A percentile compares a stretch with the other conserved stretches of the same genome.
Conservation (phyloP, 2,888 invertebrate species). For the Drosophila rubida region DNA sequence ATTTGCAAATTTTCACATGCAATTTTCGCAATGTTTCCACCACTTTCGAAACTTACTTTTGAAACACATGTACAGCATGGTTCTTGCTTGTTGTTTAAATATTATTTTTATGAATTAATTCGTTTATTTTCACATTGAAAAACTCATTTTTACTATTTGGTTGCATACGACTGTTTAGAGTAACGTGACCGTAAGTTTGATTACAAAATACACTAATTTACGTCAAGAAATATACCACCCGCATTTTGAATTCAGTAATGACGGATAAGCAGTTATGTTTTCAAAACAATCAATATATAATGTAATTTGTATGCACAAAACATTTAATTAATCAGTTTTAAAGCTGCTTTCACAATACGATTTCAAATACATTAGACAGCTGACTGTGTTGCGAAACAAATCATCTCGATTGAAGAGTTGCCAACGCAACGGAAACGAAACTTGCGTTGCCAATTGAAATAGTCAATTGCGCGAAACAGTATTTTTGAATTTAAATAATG, state of each 20-base stretch:
- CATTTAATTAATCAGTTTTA: neutral
- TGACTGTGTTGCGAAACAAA: constrained; percentile 13
- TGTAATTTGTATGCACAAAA: neutral
- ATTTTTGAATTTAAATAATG: neutral
- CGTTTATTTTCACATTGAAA: constrained; percentile 53
- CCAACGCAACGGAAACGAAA: constrained; percentile 16
- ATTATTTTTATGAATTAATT: constrained; percentile 35
- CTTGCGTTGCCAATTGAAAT: constrained; percentile 13
- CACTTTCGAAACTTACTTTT: constrained; percentile 54
- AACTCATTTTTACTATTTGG: constrained; percentile 27
- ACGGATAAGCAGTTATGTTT: neutral
- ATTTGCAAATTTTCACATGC: constrained; percentile 60
- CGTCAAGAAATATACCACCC: neutral
- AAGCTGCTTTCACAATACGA: neutral
- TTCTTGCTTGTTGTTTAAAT: constrained; percentile 36
- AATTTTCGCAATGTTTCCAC: constrained; percentile 18
- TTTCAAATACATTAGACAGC: constrained; percentile 3
- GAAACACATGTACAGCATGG: constrained; percentile 45
- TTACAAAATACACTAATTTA: constrained; percentile 8
- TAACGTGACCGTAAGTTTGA: neutral
- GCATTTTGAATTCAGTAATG: neutral
- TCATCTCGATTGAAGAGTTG: constrained; percentile 15
- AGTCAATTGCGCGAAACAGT: neutral
- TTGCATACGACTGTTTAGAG: constrained; percentile 33
- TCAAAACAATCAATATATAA: neutral